Conservation (phyloP, 2,888 invertebrate species). For the Pocota personata region DNA sequence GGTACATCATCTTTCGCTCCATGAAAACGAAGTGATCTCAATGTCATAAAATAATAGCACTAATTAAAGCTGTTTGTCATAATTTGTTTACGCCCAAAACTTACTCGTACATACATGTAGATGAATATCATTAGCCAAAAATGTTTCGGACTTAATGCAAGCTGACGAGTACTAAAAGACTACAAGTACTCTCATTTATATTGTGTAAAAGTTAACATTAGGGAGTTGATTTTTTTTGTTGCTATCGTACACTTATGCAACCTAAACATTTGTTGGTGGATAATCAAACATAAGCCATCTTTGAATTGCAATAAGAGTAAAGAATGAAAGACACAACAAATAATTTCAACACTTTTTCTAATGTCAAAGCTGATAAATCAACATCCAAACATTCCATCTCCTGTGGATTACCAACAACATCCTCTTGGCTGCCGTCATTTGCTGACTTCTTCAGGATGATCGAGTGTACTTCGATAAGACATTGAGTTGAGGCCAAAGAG, state of each 20-base stretch:
- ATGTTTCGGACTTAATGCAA: too few relatives aligned
- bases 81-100: neutral
- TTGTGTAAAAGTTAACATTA: too few relatives aligned
- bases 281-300: conserved; percentile 10
- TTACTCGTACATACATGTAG: neutral
- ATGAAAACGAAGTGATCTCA: neutral
- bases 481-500: conserved; percentile 30
- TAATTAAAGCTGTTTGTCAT: conserved; percentile 11
- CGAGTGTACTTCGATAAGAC: conserved; percentile 45
- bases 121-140: too few relatives aligned
- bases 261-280: neutral
- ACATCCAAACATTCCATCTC: conserved; percentile 20
- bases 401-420: conserved; percentile 15
- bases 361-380: conserved; percentile 50
- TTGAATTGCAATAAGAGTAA: neutral
- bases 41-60: conserved; percentile 21
- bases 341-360: conserved; percentile 54
- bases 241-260: neutral
- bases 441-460: conserved; percentile 39
- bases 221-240: too few relatives aligned
- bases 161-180: too few relatives aligned
- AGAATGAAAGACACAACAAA: conserved; percentile 15
- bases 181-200: neutral
- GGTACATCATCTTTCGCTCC: neutral
- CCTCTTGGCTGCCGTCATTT: conserved; percentile 9